Conservation (phyloP, 2,113 vertebrate species). For the Polypterus bichir region DNA sequence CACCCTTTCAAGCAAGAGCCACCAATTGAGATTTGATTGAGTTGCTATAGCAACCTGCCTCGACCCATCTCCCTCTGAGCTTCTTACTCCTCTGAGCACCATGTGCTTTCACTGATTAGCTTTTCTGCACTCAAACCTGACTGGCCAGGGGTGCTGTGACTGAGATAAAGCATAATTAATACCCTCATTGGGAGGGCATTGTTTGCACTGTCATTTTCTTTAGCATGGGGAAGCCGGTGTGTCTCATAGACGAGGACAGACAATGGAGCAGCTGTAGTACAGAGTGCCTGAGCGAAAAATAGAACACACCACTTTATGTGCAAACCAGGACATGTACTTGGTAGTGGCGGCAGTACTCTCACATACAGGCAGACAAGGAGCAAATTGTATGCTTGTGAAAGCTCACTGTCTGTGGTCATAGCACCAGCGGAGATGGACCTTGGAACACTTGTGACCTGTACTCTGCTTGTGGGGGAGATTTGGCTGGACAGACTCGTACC, state of each 20-base stretch:
- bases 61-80: constrained; percentile 35
- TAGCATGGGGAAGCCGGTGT: constrained; percentile 33
- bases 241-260: constrained; percentile 43
- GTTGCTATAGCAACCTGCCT: constrained; percentile 50
- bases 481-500: too few relatives aligned
- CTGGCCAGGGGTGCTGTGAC: constrained; percentile 43
- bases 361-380: too few relatives aligned
- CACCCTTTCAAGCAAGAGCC: too few relatives aligned
- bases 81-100: constrained; percentile 35
- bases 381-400: too few relatives aligned
- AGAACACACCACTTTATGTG: constrained; percentile 16
- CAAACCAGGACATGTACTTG: constrained; percentile 14
- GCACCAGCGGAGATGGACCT: too few relatives aligned
- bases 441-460: too few relatives aligned
- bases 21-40: too few relatives aligned
- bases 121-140: constrained; percentile 26
- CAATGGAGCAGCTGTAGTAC: constrained; percentile 59
- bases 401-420: too few relatives aligned
- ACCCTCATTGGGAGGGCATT: constrained; percentile 30
- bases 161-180: constrained; percentile 53
- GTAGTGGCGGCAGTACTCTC: too few relatives aligned
- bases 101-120: constrained; percentile 59
- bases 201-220: constrained; percentile 33
- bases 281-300: constrained; percentile 25
- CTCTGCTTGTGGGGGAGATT: too few relatives aligned